A percentile compares a stretch with the other conserved stretches of the same genome.
Conservation (phyloP, 2,888 invertebrate genomes). For the Tipula unca region DNA sequence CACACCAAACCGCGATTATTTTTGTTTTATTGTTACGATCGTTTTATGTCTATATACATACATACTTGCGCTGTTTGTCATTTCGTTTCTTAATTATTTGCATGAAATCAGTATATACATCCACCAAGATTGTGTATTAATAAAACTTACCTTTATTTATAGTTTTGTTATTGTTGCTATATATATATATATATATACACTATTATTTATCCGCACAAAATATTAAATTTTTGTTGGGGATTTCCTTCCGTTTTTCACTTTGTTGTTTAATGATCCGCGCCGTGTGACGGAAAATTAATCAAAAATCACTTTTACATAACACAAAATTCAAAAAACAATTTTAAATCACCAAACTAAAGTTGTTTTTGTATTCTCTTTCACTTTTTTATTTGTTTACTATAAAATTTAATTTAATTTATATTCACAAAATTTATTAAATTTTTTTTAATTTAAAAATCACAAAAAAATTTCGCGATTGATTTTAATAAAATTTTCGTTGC, state of each 20-base stretch:
- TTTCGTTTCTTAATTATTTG: background rate
- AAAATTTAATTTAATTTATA: slow-evolving; percentile 1
- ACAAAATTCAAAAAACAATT: background rate
- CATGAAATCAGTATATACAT: background rate
- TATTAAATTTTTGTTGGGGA: background rate
- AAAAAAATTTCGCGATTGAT: background rate
- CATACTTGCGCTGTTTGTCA: background rate
- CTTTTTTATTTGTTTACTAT: background rate
- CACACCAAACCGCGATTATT: background rate
- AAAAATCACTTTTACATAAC: background rate
- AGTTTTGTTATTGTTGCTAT: background rate
- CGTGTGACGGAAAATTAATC: background rate
- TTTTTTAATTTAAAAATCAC: background rate
- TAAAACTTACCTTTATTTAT: background rate
- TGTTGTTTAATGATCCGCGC: background rate
- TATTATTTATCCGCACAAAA: background rate
- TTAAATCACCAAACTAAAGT: background rate
- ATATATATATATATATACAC: no score
- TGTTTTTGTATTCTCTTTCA: background rate
- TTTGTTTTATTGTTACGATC: background rate
- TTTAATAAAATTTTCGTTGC: background rate
- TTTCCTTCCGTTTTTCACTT: background rate
- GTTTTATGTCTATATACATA: background rate
- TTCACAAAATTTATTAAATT: background rate
- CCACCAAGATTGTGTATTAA: background rate